Conservation (phyloP, 2,113 vertebrate species). For the Macquaria ambigua region DNA sequence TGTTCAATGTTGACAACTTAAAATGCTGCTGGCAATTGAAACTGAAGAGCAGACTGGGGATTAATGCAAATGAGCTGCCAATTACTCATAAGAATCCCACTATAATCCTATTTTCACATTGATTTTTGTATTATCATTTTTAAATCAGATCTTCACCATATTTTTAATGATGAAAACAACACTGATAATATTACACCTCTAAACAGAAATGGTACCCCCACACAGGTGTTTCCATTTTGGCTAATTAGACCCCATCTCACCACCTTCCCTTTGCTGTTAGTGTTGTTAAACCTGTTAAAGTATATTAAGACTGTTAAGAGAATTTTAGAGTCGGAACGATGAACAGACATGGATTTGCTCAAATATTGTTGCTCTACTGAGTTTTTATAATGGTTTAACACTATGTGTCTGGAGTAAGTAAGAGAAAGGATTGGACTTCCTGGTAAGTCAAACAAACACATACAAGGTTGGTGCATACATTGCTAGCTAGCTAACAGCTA, state of each 20-base stretch:
- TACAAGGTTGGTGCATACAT: neutral
- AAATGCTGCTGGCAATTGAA: neutral
- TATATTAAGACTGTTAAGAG: neutral
- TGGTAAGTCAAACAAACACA: neutral
- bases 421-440: neutral
- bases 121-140: neutral
- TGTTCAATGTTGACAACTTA: neutral
- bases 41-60: neutral
- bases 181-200: neutral
- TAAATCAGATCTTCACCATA: too few species aligned
- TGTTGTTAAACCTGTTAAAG: neutral
- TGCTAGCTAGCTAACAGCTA: neutral
- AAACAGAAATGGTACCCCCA: neutral
- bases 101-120: neutral
- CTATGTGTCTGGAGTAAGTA: neutral
- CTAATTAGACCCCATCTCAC: neutral
- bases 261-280: neutral
- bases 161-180: neutral
- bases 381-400: too few species aligned
- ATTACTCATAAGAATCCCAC: neutral
- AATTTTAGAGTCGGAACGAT: too few species aligned
- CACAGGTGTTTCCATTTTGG: slow-evolving; percentile 9
- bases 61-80: neutral
- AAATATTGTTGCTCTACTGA: too few species aligned
- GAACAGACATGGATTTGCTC: too few species aligned